Base-by-base conservation (phyloP, 2,797 vertebrate genomes). In the Odontamblyopus lacepedii region DNA sequence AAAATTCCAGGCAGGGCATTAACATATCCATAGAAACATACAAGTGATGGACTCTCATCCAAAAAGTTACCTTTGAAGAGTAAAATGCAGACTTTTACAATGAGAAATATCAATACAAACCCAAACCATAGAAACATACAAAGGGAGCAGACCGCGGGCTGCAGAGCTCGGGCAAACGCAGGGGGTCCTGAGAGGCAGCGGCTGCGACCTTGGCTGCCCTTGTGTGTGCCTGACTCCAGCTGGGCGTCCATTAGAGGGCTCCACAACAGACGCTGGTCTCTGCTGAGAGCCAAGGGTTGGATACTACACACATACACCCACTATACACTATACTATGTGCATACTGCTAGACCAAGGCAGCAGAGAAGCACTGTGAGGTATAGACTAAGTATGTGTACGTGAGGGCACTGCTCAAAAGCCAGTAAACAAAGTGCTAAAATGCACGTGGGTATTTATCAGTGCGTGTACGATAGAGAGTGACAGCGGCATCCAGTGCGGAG, bases 131-230 rank as follows among this genome's bases (percentile, higher is more conserved):
- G 60, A 60, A 48, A 67, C 35, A 68, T 62, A 71, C 69, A 70
- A 62, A 70, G 51, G 69, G 26, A 64, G 12, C 78, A 76, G 68
- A 78, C 80, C 35, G 69, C 82, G 82, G 76, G 76, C 81, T 85
- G 77, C 79, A 72, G 55, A 66, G 69, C 86, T 84, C 74, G 88
- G 89, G 88, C 91, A 92, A 90, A 87, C 84, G 89, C 90, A 81
- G 84, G 85, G 44, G 86, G 87, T 90, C 90, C 89, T 87, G 32
- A 77, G 89, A 87, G 85, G 88, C 87, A 80, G 71, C 73, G 79
- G 78, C 77, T 84, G 63, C 92, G 90, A 91, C 90, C 91, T 94
- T 92, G 92, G 85, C 89, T 92, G 92, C 91, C 90, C 88, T 91
- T 93, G 88, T 83, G 85, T 88, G 80, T 80, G 90, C 83, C 84